A percentile compares a stretch with the other conserved stretches of the same genome.
These are phyloP conservation scores for Troides oblongomaculatus DNA, from an alignment of 2,888 invertebrate genomes.

Conservation along the genomic window DNA sequence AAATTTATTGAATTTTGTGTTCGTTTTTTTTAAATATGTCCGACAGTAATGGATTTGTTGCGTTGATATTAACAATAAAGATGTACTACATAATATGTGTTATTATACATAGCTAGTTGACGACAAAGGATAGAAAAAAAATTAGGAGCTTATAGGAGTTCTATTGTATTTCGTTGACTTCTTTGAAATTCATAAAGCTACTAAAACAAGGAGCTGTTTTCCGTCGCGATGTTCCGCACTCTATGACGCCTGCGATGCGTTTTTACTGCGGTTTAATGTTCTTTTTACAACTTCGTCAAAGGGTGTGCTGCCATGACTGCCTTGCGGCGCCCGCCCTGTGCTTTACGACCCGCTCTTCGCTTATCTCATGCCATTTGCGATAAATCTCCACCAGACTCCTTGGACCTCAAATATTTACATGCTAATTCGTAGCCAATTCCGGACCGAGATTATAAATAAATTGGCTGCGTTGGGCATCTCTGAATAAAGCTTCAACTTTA, in stretches of 20 bases:
- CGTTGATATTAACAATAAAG: too few species aligned
- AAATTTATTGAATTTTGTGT: too few species aligned
- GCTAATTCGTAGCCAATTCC: conserved; percentile 78
- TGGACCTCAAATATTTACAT: conserved; percentile 80
- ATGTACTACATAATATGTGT: too few species aligned
- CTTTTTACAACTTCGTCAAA: conserved; percentile 78
- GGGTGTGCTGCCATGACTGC: conserved; percentile 60
- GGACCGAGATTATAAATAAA: conserved; percentile 79
- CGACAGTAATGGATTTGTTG: too few species aligned
- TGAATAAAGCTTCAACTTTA: conserved; percentile 62
- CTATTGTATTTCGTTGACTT: conserved; percentile 60
- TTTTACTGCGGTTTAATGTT: conserved; percentile 79
- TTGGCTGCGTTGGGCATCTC: conserved; percentile 65
- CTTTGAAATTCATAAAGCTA: conserved; percentile 78
- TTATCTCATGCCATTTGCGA: conserved; percentile 72
- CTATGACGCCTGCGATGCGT: conserved; percentile 65
- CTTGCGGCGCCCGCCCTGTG: conserved; percentile 49
- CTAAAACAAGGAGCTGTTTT: conserved; percentile 68
- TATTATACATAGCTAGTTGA: neutral
- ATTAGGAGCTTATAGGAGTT: conserved; percentile 45
- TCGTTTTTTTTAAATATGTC: too few species aligned
- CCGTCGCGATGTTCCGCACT: conserved; percentile 40
- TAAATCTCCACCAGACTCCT: conserved; percentile 75
- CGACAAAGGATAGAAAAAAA: conserved; percentile 40
- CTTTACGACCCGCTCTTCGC: conserved; percentile 74